Base-by-base conservation (phyloP, 2,888 invertebrate genomes). In the Scaptomyza flava region DNA sequence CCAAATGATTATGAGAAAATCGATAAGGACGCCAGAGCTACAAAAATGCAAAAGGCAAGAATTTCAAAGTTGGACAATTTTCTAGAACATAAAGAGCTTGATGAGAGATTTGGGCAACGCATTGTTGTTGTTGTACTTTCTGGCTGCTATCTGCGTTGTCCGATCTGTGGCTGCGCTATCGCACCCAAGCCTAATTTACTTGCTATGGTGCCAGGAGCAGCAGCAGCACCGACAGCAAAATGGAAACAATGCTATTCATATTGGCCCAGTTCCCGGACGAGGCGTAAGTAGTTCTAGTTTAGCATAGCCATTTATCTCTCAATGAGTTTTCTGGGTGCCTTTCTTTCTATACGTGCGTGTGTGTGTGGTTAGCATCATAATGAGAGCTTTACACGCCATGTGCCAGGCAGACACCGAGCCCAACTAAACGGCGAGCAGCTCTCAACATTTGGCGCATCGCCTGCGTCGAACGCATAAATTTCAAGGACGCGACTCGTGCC, bases 361-460 rank as follows among this genome's bases (percentile, higher is more conserved):
- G 17, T 56, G 57, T 60, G 59, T 42, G 59, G 47, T 48, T 58
- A 59, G 75, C 74, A 75, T 57, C 82, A 79, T 87, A 87, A 87
- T 84, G 87, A 81, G 82, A 71, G 72, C 69, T 81, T 81, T 81
- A 78, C 87, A 87, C 73, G 83, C 87, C 78, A 87, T 85, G 78
- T 81, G 73, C 72, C 87, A 69, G 38, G 33, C 51, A 41, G 4
- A 6, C 31, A 41, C 41, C 41, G 5, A 41, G 41, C 27, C 33
- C 38, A 61, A 62, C 42, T 50, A 48, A 43, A 38, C 45, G 36
- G 31, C 42, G 27, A 52, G 48, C 57, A 66, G 59, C 63, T 62
- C 60, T 76, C 79, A 78, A 65, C 72, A 63, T 72, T 65, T 64
- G 52, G 69, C 72, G 69, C 79, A 76, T 83, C 56, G 87, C 87